A percentile compares a stretch with the other conserved stretches of the same genome.
Conservation (phyloP, 2,113 vertebrate genomes). For the Telmatochromis sp. region DNA sequence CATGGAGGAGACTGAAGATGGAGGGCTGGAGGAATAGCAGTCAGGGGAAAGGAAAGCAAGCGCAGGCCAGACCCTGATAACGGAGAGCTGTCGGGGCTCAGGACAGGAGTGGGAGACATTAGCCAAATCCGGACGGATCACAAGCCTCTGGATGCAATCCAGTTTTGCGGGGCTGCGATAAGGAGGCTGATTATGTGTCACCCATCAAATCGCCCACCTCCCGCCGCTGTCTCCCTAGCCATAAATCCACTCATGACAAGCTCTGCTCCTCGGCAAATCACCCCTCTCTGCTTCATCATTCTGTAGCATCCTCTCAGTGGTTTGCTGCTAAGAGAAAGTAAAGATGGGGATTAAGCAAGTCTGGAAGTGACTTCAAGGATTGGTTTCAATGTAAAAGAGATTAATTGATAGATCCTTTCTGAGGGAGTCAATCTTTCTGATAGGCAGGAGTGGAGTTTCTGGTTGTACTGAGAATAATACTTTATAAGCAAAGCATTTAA, state of each 20-base stretch:
- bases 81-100: constrained; percentile 45
- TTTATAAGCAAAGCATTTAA: not conserved
- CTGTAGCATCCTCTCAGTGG: constrained; percentile 18
- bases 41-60: constrained; percentile 40
- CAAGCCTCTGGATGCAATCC: constrained; percentile 69
- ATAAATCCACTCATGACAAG: constrained; percentile 61
- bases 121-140: constrained; percentile 71
- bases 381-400: constrained; percentile 22
- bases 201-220: constrained; percentile 48
- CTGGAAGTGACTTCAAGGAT: constrained; percentile 18
- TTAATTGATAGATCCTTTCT: constrained; percentile 50
- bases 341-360: constrained; percentile 47
- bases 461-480: constrained; percentile 13
- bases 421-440: constrained; percentile 23
- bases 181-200: constrained; percentile 67
- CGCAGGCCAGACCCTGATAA: constrained; percentile 53
- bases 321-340: constrained; percentile 21
- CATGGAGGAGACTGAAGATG: not conserved
- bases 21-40: constrained; percentile 6
- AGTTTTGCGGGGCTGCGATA: constrained; percentile 73
- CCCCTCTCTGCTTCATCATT: constrained; percentile 18
- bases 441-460: not conserved
- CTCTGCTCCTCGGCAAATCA: constrained; percentile 36
- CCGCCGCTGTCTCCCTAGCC: constrained; percentile 45
- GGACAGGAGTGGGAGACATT: constrained; percentile 56